Base-by-base conservation (phyloP, 1,140 invertebrate genomes). In the Solen grandis region DNA sequence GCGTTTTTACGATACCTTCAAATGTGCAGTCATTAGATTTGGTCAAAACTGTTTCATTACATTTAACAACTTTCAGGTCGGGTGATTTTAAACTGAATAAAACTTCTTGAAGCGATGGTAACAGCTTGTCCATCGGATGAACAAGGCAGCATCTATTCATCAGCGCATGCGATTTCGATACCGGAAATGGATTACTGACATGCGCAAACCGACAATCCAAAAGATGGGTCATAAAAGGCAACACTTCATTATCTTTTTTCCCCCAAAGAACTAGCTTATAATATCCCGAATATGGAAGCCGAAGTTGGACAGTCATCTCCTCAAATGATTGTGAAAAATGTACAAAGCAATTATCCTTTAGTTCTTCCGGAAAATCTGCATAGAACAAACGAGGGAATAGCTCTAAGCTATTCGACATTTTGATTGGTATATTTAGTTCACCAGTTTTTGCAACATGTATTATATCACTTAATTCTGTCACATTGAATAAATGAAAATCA, bases 131-230 rank as follows among this genome's bases (percentile, higher is more conserved):
- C 31, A 77, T 57, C 38, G 74, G 74, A 31, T 77, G 59, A n/a
- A 77, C 46, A 36, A 77, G 41, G 52, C 74, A 68, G 59, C 74
- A 77, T 57, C 57, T 77, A 52, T 68, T 65, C 27, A 57, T 77
- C 8, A 77, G 50, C 22, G 74, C 74, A 59, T 77, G 41, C 52
- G 54, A 60, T 16, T 57, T 46, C 2, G 46, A 19, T 5, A 36
- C 50, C 5, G 74, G 74, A 41, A 77, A 77, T 52, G 63, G 16
- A 5, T 60, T 60, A 31, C 68, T 60, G n/a, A n/a, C 57, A 25
- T 63, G 68, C 16, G 62, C 62, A 35, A 65, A 57, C 19, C 8
- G 66, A 31, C 74, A 55, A 27, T 77, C 50, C 25, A 77, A 66
- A 25, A 77, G 63, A 38, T 77, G 46, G 4, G 74, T 52, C 16